Evolutionary conservation across 92 coral and sea anemone species (phyloP), one percentile per base, ranked within the genome.

Genomic region (Diadumene lineata): DNA sequence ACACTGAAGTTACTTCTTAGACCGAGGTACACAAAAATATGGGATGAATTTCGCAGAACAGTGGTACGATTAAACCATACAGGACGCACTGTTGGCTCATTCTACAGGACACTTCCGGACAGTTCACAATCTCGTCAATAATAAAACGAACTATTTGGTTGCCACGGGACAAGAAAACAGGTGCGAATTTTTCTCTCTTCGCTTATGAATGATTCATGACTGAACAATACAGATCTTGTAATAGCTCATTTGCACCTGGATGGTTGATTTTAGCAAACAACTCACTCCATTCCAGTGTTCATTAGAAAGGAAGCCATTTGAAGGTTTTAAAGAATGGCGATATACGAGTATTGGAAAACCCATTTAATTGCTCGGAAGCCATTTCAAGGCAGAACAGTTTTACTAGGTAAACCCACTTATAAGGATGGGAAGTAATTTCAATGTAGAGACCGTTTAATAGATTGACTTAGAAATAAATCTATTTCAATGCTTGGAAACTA

Each of bases 181-280:
- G 55, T 31, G 66, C 18, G 66, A n/a, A 18, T 28, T 1, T 19
- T 28, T 56, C 19, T 56, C 32, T 51, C 43, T 34, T 50, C 15
- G 15, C 48, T 61, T 33, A 38, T 74, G 79, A 74, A 74, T 74
- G 10, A 74, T 74, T 60, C 25, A 67, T 67, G 24, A 48, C 27
- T 43, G 31, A 17, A 31, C 13, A 26, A 44, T 46, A 44, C 55
- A 25, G 31, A 16, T n/a, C 50, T 21, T 74, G 34, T 74, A 61
- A 74, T 74, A 62, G 79, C 21, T 74, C 74, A 60, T 79, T 79
- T 50, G 56, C 81, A 68, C 85, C 84, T 73, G 81, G 31, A 24
- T 4, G 56, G 79, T 0, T 43, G 44, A 70, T 22, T 55, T 13
- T 31, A 58, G 23, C 28, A 66, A 58, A 23, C 46, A 58, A 29